phyloP scores from a whole-genome alignment of 2,797 vertebrate genomes.

The Echeneis naucrates region DNA sequence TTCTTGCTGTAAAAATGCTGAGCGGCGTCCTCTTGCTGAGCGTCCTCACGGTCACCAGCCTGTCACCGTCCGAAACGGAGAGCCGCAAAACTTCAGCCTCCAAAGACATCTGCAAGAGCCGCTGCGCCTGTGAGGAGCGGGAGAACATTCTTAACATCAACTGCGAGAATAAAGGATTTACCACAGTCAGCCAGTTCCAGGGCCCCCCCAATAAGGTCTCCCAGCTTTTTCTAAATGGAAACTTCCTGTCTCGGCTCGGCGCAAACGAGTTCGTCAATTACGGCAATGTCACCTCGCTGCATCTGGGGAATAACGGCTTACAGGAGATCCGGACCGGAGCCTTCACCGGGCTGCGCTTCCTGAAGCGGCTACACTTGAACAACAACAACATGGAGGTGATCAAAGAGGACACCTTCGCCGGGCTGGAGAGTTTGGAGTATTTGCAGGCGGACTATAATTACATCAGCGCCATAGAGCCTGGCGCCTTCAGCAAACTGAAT shows the following conservation, averaged over 20 bases:
- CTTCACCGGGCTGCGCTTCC: constrained; percentile 92
- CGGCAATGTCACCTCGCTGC: constrained; percentile 94
- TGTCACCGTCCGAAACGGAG: constrained; percentile 87
- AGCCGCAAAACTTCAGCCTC: constrained; percentile 93
- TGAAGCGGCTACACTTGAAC: constrained; percentile 96
- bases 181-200: constrained; percentile 91
- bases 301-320: constrained; percentile 97
- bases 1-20: constrained; percentile 93
- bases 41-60: constrained; percentile 93
- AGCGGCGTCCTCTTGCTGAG: constrained; percentile 94
- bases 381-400: constrained; percentile 97
- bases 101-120: constrained; percentile 97
- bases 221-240: constrained; percentile 97
- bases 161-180: constrained; percentile 98
- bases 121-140: constrained; percentile 95
- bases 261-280: constrained; percentile 97
- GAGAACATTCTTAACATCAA: constrained; percentile 97
- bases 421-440: constrained; percentile 97
- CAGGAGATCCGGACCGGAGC: constrained; percentile 94
- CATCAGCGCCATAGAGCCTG: constrained; percentile 93
- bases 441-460: constrained; percentile 99
- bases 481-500: constrained; percentile 95
- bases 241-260: constrained; percentile 92
- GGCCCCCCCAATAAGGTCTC: constrained; percentile 94
- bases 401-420: constrained; percentile 93